These are phyloP conservation scores for Lasiurus cinereus DNA, from an alignment of 2,113 vertebrate species.

Conservation along the genomic window DNA sequence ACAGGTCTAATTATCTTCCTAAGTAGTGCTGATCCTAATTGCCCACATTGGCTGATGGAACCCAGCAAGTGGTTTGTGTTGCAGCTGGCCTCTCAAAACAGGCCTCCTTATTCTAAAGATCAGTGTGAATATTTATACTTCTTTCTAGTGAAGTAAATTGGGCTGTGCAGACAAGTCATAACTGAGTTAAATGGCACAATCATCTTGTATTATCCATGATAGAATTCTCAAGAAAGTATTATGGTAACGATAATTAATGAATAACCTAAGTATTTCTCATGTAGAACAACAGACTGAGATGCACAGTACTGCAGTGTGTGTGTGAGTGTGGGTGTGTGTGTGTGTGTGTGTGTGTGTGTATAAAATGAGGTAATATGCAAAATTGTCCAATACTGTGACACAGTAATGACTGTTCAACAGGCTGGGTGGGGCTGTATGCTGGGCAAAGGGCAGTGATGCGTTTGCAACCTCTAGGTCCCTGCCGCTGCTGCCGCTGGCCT, in stretches of 20 bases:
- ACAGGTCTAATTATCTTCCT: neutral
- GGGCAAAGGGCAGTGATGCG: no score
- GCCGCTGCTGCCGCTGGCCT: no score
- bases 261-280: neutral
- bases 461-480: no score
- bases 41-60: neutral
- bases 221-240: neutral
- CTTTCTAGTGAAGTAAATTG: conserved; percentile 15
- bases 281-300: neutral
- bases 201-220: neutral
- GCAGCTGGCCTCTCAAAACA: neutral
- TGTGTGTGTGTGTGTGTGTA: neutral
- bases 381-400: no score
- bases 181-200: neutral
- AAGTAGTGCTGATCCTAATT: conserved; percentile 42
- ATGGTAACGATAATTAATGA: neutral
- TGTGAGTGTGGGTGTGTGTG: no score
- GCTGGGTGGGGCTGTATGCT: no score
- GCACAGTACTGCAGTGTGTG: neutral
- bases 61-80: neutral
- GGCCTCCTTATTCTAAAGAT: neutral
- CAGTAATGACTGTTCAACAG: no score
- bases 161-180: neutral
- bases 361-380: no score
- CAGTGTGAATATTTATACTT: conserved; percentile 30